phyloP scores from a whole-genome alignment of 2,113 vertebrate genomes.

The Oncorhynchus mykiss region DNA sequence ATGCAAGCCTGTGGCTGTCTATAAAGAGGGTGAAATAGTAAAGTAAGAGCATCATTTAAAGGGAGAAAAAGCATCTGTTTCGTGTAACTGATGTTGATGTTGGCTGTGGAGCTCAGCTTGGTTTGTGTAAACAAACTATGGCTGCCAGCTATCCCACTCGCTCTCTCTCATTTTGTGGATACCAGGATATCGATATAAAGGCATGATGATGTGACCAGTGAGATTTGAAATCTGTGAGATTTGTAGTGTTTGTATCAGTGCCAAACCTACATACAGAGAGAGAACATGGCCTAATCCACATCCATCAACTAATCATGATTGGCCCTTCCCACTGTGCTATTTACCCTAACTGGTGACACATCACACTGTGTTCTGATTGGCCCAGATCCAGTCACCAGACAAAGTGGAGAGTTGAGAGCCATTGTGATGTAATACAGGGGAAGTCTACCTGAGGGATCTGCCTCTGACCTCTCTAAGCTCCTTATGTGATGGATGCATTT shows the following conservation, averaged over 20 bases:
- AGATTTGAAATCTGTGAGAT: too few species aligned
- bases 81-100: slow-evolving; percentile 54
- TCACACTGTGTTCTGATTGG: slow-evolving; percentile 57
- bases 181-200: not conserved
- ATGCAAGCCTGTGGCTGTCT: not conserved
- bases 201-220: slow-evolving; percentile 47
- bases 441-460: slow-evolving; percentile 47
- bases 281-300: slow-evolving; percentile 47
- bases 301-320: slow-evolving; percentile 43
- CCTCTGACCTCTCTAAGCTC: slow-evolving; percentile 56
- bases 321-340: slow-evolving; percentile 40
- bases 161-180: too few species aligned
- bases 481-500: slow-evolving; percentile 50
- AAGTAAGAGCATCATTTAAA: slow-evolving; percentile 11
- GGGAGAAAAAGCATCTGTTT: slow-evolving; percentile 50
- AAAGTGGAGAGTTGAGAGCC: slow-evolving; percentile 36
- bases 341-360: slow-evolving; percentile 20
- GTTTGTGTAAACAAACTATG: slow-evolving; percentile 51
- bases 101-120: slow-evolving; percentile 48
- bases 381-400: slow-evolving; percentile 58
- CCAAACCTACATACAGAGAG: slow-evolving; percentile 17
- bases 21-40: slow-evolving; percentile 5
- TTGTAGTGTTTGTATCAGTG: not conserved
- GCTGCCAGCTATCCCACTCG: slow-evolving; percentile 26
- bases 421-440: slow-evolving; percentile 59